Percentiles rank a stretch among this genome's conserved stretches.
Evolutionary conservation across 2,797 vertebrate genomes (phyloP).

Genomic region (Siniperca scherzeri): DNA sequence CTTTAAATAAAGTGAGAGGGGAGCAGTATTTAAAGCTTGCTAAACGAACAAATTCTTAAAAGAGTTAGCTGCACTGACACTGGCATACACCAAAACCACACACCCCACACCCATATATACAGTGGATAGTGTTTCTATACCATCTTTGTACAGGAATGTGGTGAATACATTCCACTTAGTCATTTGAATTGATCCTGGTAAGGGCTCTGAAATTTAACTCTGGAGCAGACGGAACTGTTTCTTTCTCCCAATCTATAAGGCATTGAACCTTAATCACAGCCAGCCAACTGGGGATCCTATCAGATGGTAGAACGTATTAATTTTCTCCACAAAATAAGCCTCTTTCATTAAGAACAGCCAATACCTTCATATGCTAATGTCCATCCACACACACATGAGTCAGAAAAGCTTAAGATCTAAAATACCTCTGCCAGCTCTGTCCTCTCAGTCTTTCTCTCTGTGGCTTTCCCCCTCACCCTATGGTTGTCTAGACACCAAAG

Average conservation of each 20-base stretch:
- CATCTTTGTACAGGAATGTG: slow-evolving; percentile 69
- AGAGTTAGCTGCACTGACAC: slow-evolving; percentile 27
- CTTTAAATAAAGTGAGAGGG: slow-evolving; percentile 50
- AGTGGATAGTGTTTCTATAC: slow-evolving; percentile 54
- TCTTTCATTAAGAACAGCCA: slow-evolving; percentile 62
- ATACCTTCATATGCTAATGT: slow-evolving; percentile 35
- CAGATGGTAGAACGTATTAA: slow-evolving; percentile 45
- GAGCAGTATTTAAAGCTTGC: slow-evolving; percentile 36
- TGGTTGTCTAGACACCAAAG: slow-evolving; percentile 68
- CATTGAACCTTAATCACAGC: slow-evolving; percentile 52
- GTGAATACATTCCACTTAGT: slow-evolving; percentile 63
- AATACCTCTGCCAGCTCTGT: slow-evolving; percentile 45
- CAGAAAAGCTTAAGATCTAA: slow-evolving; percentile 53
- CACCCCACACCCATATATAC: slow-evolving; percentile 33
- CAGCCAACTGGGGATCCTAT: slow-evolving; percentile 42
- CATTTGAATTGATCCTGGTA: slow-evolving; percentile 64
- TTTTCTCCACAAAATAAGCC: slow-evolving; percentile 52
- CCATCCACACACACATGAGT: slow-evolving; percentile 47
- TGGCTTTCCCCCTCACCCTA: slow-evolving; percentile 43
- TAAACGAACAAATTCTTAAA: slow-evolving; percentile 54
- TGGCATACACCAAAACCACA: slow-evolving; percentile 30
- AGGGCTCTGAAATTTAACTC: slow-evolving; percentile 64
- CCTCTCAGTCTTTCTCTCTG: slow-evolving; percentile 33
- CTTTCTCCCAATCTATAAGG: slow-evolving; percentile 41
- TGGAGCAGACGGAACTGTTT: slow-evolving; percentile 42